Base-by-base conservation (phyloP, 2,113 vertebrate genomes). In the Castor canadensis region DNA sequence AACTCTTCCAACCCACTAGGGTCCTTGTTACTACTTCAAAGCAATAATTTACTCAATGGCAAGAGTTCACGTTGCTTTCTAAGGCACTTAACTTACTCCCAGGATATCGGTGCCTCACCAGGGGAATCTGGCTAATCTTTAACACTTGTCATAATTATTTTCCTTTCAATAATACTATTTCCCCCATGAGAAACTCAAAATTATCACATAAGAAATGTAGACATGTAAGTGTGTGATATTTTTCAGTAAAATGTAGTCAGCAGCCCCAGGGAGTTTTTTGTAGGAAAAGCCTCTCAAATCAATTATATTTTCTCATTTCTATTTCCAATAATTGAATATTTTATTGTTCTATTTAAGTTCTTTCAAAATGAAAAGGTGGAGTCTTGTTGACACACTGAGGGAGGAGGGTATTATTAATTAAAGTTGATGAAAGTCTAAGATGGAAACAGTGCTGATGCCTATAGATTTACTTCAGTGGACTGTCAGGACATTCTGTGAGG, bases 301-400 rank as follows among this genome's bases (percentile, higher is more conserved):
- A 98, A 96, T 96, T 95, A 95, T 97, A 87, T 97, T 98, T 97
- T 97, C 92, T 96, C 97, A 97, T 95, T 97, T 98, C 94, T 97
- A 43, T 84, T 97, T 98, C 96, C 64, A 97, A 98, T 97, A 95
- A 97, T 98, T 98, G 97, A 97, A 97, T 98, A 97, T 98, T 98
- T 98, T 98, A 98, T 98, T 98, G 97, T 97, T 95, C 30, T 98
- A 96, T 98, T 98, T 97, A 98, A 97, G 93, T 98, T 98, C 97
- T 98, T 97, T 97, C 97, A 92, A 97, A 98, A 97, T 85, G 95
- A 97, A 98, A 90, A 98, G 97, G 97, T 98, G 90, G 96, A 86
- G 95, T 43, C 96, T 82, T 98, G 92, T 98, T 98, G 97, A 98
- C 98, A 98, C 94, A 95, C 62, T 77, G 77, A 94, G 92, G 96